These are phyloP conservation scores for Camelus bactrianus DNA, from an alignment of 2,113 vertebrate genomes.

Conservation along the genomic window DNA sequence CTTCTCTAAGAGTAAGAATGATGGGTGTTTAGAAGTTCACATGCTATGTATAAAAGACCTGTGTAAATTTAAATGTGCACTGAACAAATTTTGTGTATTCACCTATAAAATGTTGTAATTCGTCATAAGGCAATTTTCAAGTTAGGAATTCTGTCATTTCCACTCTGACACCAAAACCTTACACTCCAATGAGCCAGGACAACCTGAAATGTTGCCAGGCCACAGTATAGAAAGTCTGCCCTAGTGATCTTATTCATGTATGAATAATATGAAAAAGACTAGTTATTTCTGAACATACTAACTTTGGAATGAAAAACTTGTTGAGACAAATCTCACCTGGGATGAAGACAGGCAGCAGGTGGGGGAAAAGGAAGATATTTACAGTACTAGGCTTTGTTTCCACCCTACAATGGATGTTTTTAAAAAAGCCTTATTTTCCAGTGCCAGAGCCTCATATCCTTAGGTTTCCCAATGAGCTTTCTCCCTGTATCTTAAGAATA, in stretches of 20 bases:
- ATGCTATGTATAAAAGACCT: neutral
- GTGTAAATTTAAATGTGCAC: conserved; percentile 40
- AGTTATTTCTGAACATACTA: conserved; percentile 57
- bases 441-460: conserved; percentile 9
- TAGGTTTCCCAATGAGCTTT: conserved; percentile 39
- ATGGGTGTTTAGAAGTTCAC: neutral
- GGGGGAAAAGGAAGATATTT: neutral
- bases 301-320: conserved; percentile 75
- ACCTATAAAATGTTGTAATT: neutral
- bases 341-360: neutral
- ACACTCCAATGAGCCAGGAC: conserved; percentile 1
- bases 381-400: conserved; percentile 66
- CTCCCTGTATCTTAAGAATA: neutral
- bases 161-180: neutral
- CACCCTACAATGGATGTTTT: conserved; percentile 53
- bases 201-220: conserved; percentile 31
- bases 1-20: neutral
- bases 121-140: conserved; percentile 26
- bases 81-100: neutral
- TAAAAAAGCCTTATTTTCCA: conserved; percentile 19
- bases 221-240: conserved; percentile 30
- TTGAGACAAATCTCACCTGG: conserved; percentile 65
- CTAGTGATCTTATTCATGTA: neutral
- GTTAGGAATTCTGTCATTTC: conserved; percentile 5
- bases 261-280: neutral